These are phyloP conservation scores for Hylomyscus alleni DNA, from an alignment of 2,797 vertebrate species.

Conservation along the genomic window DNA sequence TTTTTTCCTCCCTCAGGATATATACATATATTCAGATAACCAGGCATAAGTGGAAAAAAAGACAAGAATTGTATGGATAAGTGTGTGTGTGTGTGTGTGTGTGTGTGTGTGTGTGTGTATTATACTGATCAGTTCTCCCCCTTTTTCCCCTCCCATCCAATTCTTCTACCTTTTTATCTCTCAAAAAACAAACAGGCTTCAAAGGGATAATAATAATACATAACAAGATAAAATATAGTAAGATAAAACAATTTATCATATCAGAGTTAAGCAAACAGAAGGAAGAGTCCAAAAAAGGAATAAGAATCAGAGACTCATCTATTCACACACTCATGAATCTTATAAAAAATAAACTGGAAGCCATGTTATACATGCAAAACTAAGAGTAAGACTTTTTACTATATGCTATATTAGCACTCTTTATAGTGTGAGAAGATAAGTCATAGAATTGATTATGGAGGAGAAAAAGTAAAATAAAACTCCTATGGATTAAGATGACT, in stretches of 20 bases:
- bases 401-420: neutral
- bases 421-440: neutral
- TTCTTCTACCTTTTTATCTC: too few species aligned
- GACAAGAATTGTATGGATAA: too few species aligned
- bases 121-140: too few species aligned
- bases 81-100: too few species aligned
- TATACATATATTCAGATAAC: too few species aligned
- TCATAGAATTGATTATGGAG: neutral
- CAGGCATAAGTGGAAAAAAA: too few species aligned
- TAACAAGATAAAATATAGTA: neutral
- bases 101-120: neutral
- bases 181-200: neutral
- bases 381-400: neutral
- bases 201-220: neutral
- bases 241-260: neutral
- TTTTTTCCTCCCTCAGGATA: neutral
- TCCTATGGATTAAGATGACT: slow-evolving; percentile 13
- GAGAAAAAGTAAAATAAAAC: neutral
- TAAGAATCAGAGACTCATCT: neutral
- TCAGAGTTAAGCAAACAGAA: neutral
- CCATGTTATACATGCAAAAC: neutral
- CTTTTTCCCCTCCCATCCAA: neutral
- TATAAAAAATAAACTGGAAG: neutral
- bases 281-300: neutral
- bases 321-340: neutral